Conservation (phyloP, 2,797 vertebrate genomes). For the Lagocephalus sceleratus region DNA sequence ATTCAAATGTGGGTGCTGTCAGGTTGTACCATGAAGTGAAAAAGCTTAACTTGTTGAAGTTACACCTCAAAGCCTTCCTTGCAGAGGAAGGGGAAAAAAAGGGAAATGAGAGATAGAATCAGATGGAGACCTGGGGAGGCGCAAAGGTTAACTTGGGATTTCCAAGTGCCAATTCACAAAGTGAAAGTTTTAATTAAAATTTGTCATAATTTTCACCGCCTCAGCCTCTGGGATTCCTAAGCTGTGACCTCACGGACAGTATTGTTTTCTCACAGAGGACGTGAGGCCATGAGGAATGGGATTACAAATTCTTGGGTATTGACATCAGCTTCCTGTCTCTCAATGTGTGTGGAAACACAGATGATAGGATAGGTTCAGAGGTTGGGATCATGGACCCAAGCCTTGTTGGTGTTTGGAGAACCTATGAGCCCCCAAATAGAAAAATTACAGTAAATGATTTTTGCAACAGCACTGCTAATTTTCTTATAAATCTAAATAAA, state of each 20-base stretch:
- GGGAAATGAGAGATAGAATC: constrained; percentile 38
- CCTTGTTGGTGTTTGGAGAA: constrained; percentile 26
- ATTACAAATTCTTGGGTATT: constrained; percentile 76
- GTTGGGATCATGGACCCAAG: constrained; percentile 39
- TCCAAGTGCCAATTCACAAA: constrained; percentile 68
- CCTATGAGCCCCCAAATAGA: constrained; percentile 17
- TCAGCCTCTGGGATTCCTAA: constrained; percentile 71
- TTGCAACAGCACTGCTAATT: constrained; percentile 7
- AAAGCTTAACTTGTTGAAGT: constrained; percentile 58
- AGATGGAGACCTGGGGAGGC: constrained; percentile 30
- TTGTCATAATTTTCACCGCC: constrained; percentile 72
- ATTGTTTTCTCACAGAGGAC: constrained; percentile 71
- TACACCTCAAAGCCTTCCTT: constrained; percentile 62
- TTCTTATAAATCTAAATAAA: too few relatives aligned
- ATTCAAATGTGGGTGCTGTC: constrained; percentile 44
- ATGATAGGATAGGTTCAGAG: constrained; percentile 61
- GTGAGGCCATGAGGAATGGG: constrained; percentile 67
- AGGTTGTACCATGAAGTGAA: constrained; percentile 54
- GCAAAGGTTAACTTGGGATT: constrained; percentile 53
- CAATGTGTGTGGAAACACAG: constrained; percentile 61
- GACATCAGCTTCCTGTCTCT: constrained; percentile 73
- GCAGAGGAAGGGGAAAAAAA: constrained; percentile 38
- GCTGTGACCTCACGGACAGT: constrained; percentile 71
- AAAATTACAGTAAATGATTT: constrained; percentile 1
- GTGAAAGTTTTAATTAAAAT: constrained; percentile 79